Base-by-base conservation (phyloP, 92 coral and sea anemone genomes). In the Plumapathes pennacea region DNA sequence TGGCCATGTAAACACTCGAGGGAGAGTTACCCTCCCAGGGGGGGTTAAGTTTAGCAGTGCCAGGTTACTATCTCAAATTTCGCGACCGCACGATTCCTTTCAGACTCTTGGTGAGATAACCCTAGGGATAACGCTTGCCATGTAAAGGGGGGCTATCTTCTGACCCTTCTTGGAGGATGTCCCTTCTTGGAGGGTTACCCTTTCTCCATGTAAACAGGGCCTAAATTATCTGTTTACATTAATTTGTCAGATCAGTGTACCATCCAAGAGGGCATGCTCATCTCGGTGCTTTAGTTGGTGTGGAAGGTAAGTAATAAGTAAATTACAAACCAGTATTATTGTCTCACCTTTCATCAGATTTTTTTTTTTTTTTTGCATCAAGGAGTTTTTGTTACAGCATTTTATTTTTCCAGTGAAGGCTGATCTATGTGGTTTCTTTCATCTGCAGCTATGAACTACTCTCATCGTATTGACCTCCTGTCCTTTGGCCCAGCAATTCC, bases 241-340 rank as follows among this genome's bases (percentile, higher is more conserved):
- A 15, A 52, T 10, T 8, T 12, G 49, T 4, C 37, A 91, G 97
- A 43, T 91, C 97, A 18, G 76, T 91, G 41, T 84, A 85, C 55
- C 97, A 91, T 49, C 97, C 97, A 41, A 71, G 90, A 57, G 97
- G 97, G 13, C 97, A 91, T 50, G 97, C 97, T 29, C 97, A 91
- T 76, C 57, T 91, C 25, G 88, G 97, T 74, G 90, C 91, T 7
- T 15, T 91, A 25, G 96, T 91, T 1, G 71, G 91, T 5, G 47
- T 67, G 17, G 72, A 71, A 37, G 54, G 97, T 88, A 62, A 34
- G 79, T 64, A 8, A 15, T n/a, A 20, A 6, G 24, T 18, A 13
- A 0, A 2, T 4, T 48, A 18, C 26, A 18, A 20, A 18, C 13
- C 4, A 25, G 8, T 48, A 3, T 48, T 17, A 25, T 12, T 18